Evolutionary conservation across 2,888 invertebrate species (phyloP).

Genomic region (Brenthis hecate): DNA sequence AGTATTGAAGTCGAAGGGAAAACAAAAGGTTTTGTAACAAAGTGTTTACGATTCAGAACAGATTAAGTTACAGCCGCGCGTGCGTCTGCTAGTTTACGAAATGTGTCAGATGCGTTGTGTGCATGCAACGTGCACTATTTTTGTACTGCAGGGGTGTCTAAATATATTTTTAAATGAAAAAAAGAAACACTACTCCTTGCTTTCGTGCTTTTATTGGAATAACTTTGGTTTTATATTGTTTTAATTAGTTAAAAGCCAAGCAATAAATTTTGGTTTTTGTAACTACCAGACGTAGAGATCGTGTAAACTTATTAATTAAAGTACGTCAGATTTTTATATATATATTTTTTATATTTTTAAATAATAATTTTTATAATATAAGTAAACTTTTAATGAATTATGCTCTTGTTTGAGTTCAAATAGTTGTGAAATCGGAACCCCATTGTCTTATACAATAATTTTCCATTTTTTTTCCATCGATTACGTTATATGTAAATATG

Average conservation of each 20-base stretch:
- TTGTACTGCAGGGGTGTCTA: constrained; percentile 49
- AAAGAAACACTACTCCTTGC: background rate
- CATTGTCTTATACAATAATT: no score
- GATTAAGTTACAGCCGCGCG: constrained; percentile 39
- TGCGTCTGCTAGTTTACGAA: constrained; percentile 40
- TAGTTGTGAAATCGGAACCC: no score
- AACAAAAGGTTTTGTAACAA: constrained; percentile 31
- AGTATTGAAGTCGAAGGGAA: constrained; percentile 9
- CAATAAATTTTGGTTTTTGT: background rate
- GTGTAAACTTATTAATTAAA: no score
- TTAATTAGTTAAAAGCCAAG: background rate
- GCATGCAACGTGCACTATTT: constrained; percentile 63
- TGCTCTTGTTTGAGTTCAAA: no score
- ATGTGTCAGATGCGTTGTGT: constrained; percentile 44
- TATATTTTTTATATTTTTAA: no score
- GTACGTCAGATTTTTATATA: no score
- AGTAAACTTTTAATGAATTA: no score
- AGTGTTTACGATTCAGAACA: constrained; percentile 34
- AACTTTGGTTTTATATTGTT: background rate
- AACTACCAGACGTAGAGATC: no score
- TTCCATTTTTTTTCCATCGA: no score
- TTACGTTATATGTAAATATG: no score
- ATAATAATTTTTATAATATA: no score
- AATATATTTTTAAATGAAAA: constrained; percentile 8
- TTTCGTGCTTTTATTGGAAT: background rate